A percentile compares a stretch with the other conserved stretches of the same genome.
Evolutionary conservation across 2,888 invertebrate species (phyloP).

Genomic region (Stictocephala bisonia): DNA sequence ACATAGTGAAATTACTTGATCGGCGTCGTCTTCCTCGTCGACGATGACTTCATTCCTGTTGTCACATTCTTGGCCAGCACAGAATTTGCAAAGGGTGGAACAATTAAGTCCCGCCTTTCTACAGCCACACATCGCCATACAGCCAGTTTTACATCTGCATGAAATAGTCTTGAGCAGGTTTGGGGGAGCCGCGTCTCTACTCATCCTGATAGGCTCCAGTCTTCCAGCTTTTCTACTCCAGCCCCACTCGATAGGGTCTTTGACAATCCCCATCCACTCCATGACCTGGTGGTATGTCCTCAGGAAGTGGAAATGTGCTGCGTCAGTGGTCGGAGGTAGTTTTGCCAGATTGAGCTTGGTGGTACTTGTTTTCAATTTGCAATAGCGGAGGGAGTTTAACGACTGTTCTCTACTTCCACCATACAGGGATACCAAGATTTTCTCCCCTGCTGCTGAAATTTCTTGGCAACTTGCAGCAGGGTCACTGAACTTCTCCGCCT

Average conservation of each 20-base stretch:
- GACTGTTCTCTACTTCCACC: conserved; percentile 33
- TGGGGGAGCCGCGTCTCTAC: too few relatives aligned
- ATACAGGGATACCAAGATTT: conserved; percentile 40
- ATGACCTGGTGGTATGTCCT: conserved; percentile 57
- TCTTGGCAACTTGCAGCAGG: conserved; percentile 32
- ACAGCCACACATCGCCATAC: too few relatives aligned
- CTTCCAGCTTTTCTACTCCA: neutral
- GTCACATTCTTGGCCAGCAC: too few relatives aligned
- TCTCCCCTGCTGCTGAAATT: conserved; percentile 43
- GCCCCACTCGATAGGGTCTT: conserved; percentile 41
- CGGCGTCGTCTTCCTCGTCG: too few relatives aligned
- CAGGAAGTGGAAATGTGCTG: conserved; percentile 59
- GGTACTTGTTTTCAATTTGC: conserved; percentile 33
- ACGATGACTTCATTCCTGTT: too few relatives aligned
- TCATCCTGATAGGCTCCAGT: conserved; percentile 10
- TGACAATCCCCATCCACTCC: conserved; percentile 55
- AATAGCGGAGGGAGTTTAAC: conserved; percentile 30
- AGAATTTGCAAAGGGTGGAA: too few relatives aligned
- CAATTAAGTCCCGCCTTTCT: too few relatives aligned
- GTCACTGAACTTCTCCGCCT: conserved; percentile 20
- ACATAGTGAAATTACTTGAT: too few relatives aligned
- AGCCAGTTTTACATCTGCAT: too few relatives aligned
- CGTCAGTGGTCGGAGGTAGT: conserved; percentile 47
- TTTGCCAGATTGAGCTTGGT: conserved; percentile 42
- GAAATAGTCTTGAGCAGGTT: too few relatives aligned